These are phyloP conservation scores for Drosophila insularis DNA, from an alignment of 1,140 invertebrate genomes.

Conservation along the genomic window DNA sequence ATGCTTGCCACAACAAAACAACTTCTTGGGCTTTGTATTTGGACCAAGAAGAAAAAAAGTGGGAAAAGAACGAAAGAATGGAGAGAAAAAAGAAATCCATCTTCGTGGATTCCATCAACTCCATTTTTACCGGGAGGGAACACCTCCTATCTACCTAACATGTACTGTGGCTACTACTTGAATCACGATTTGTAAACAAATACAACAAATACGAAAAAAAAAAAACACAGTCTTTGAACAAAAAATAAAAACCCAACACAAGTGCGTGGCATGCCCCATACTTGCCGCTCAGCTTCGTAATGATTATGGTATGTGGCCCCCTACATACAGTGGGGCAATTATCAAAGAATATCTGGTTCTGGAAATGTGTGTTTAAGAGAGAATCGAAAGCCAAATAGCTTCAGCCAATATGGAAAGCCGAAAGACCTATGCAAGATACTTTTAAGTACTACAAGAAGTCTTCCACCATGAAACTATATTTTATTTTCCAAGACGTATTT, in stretches of 20 bases:
- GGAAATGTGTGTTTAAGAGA: no score
- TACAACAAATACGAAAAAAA: constrained; percentile 34
- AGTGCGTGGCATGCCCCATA: constrained; percentile 51
- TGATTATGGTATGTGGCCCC: constrained; percentile 58
- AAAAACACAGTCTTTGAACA: background rate
- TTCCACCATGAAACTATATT: no score
- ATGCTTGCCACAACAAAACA: constrained; percentile 81
- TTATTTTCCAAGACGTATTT: no score
- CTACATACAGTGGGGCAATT: constrained; percentile 36
- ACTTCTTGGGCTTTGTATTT: constrained; percentile 74
- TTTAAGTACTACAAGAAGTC: no score
- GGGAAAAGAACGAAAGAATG: constrained; percentile 28
- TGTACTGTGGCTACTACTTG: constrained; percentile 65
- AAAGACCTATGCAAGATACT: no score
- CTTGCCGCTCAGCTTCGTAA: constrained; percentile 36
- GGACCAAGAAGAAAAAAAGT: constrained; percentile 20
- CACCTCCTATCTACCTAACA: constrained; percentile 44
- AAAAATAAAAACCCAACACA: constrained; percentile 45
- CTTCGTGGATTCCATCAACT: constrained; percentile 54
- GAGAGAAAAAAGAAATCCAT: constrained; percentile 74
- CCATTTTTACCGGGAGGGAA: constrained; percentile 31
- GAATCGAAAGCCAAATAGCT: no score
- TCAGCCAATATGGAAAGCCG: no score
- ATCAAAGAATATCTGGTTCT: no score
- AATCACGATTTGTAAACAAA: constrained; percentile 81